Evolutionary conservation across 2,888 invertebrate genomes (phyloP), one percentile per base, ranked within the genome.

Genomic region (Nephrocerus scutellatus): DNA sequence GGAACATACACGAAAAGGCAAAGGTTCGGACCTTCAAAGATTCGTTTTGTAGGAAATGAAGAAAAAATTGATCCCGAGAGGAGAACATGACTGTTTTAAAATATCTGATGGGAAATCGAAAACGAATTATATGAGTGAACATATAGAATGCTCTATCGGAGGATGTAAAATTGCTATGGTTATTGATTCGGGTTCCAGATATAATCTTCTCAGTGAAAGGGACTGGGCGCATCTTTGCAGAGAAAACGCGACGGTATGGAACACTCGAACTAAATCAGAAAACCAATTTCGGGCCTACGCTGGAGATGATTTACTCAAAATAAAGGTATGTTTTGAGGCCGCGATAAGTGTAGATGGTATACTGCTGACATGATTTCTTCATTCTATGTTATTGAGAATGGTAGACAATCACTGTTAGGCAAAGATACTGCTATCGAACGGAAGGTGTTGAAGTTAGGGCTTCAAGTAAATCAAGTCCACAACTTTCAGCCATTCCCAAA

Each of bases 401-500:
- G 39, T 8, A 30, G 31, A 30, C 44, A 41, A 32, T 43, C 40
- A 7, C 26, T 39, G 21, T 30, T 44, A 31, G 39, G 40, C 13
- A 20, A 22, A 8, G 44, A 38, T 10, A 41, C 41, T 7, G 28
- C 41, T 4, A 38, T 44, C 10, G 22, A 41, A 34, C 20, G 44
- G 22, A 26, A 23, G 8, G 47, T 47, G 8, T 32, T 44, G n/a
- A 41, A 32, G 18, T 23, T 41, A 18, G 41, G 44, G 10, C 28
- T 39, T 12, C 23, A 35, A 22, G 36, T 44, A 2, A 37, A 43
- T 30, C 26, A 36, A 36, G 24, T 41, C 13, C 36, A 43, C 13
- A 30, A 25, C 8, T 26, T 28, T 12, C 10, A 39, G 35, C 34
- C 23, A 22, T 43, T 40, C 23, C 36, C 24, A 6, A 57, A 60